phyloP scores from a whole-genome alignment of 1,140 invertebrate species.

The Drosophila setifemur region DNA sequence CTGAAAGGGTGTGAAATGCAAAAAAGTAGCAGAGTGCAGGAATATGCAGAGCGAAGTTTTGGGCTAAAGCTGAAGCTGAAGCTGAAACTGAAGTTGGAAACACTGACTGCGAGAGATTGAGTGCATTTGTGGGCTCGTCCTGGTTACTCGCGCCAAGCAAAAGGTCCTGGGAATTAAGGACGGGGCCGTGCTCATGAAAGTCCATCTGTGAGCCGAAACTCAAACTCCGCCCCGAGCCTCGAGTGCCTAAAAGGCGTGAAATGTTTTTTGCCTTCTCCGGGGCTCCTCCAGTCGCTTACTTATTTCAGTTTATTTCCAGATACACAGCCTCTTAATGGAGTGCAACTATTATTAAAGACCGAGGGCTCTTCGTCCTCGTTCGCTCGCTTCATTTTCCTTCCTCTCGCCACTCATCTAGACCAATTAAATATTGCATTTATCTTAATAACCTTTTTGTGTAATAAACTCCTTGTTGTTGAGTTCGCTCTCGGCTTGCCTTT shows the following conservation, averaged over 20 bases:
- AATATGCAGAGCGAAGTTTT: constrained; percentile 33
- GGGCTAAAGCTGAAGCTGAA: constrained; percentile 17
- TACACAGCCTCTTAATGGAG: neutral
- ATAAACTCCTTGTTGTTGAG: constrained; percentile 35
- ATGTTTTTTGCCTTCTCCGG: neutral
- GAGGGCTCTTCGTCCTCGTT: neutral
- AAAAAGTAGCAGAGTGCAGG: constrained; percentile 14
- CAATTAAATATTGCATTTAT: constrained; percentile 50
- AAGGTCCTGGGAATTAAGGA: neutral
- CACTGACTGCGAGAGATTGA: too few species aligned
- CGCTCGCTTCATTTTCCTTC: neutral
- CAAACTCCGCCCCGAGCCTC: too few species aligned
- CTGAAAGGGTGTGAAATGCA: too few species aligned
- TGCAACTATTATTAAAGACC: neutral
- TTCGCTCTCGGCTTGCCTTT: neutral
- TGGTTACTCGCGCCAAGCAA: neutral
- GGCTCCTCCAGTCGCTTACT: neutral
- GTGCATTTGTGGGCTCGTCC: constrained; percentile 1
- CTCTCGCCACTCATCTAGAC: neutral
- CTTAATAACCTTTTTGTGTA: constrained; percentile 46
- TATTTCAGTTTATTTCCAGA: neutral
- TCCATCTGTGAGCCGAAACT: constrained; percentile 9
- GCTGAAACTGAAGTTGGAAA: constrained; percentile 18
- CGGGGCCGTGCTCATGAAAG: neutral
- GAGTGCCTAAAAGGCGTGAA: constrained; percentile 3